These are phyloP conservation scores for Endotricha flammealis DNA, from an alignment of 2,888 invertebrate genomes.

Conservation along the genomic window DNA sequence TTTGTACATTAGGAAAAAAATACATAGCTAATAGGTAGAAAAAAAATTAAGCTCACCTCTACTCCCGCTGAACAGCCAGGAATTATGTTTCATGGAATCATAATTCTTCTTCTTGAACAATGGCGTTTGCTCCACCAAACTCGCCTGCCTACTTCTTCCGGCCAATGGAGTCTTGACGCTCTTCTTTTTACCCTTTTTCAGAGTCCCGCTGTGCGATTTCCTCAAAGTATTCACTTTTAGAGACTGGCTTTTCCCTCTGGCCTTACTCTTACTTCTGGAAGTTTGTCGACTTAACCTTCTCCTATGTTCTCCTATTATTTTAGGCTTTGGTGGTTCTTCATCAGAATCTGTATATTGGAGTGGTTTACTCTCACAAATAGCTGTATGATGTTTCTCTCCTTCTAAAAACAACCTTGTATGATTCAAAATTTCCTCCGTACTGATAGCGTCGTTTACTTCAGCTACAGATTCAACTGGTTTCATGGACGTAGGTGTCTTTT, in stretches of 20 bases:
- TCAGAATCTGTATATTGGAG: conserved; percentile 61
- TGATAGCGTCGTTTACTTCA: conserved; percentile 48
- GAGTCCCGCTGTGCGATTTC: conserved; percentile 67
- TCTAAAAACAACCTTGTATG: conserved; percentile 61
- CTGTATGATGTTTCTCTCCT: conserved; percentile 55
- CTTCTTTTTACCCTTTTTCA: conserved; percentile 69
- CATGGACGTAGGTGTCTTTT: conserved; percentile 58
- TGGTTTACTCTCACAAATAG: conserved; percentile 40
- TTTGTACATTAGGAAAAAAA: too few relatives aligned
- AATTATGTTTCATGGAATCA: conserved; percentile 54
- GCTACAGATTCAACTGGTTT: conserved; percentile 62
- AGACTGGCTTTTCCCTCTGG: conserved; percentile 64
- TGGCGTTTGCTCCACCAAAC: conserved; percentile 60
- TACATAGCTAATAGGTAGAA: too few relatives aligned
- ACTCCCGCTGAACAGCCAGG: conserved; percentile 63
- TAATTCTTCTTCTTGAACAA: conserved; percentile 55
- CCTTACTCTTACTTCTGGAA: conserved; percentile 70
- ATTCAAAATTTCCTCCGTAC: conserved; percentile 54
- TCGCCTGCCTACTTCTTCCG: conserved; percentile 61
- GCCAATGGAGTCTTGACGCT: conserved; percentile 47
- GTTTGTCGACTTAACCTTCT: conserved; percentile 65
- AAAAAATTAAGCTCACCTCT: conserved; percentile 46
- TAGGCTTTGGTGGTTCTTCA: conserved; percentile 54
- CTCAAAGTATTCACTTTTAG: conserved; percentile 65
- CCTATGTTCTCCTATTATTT: conserved; percentile 54